A percentile compares a stretch with the other conserved stretches of the same genome.
These are phyloP conservation scores for Limosa lapponica DNA, from an alignment of 2,797 vertebrate genomes.

Conservation along the genomic window DNA sequence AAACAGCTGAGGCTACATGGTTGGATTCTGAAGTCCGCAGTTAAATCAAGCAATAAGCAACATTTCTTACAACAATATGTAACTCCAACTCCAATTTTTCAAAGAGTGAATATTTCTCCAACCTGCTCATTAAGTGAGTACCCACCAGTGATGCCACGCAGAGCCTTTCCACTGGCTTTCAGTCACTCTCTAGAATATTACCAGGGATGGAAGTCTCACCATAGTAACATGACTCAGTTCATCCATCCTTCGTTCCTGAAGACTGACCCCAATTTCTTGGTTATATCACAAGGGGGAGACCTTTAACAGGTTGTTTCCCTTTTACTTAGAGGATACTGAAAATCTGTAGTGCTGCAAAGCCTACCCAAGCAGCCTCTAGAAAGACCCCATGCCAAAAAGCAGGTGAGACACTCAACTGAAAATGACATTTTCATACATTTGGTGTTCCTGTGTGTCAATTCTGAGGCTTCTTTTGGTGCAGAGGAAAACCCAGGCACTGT, in stretches of 20 bases:
- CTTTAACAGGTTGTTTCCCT: not conserved
- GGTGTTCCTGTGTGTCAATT: not conserved
- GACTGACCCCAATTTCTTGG: not conserved
- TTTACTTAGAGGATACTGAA: not conserved
- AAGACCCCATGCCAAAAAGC: not conserved
- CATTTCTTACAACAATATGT: not conserved
- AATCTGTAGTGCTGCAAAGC: not conserved
- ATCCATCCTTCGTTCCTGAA: not conserved
- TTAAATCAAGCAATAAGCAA: not conserved
- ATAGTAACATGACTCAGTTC: not conserved
- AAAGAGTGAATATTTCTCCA: not conserved
- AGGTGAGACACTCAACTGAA: not conserved
- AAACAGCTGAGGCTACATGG: not conserved
- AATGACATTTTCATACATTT: not conserved
- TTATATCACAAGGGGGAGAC: not conserved
- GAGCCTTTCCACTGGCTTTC: not conserved
- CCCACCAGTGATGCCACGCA: accelerated
- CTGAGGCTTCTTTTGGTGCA: not conserved
- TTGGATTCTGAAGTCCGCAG: not conserved
- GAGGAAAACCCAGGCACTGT: not conserved
- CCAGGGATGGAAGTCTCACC: not conserved
- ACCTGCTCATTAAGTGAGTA: not conserved
- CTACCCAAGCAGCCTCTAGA: not conserved
- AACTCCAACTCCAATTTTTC: not conserved
- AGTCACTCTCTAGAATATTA: not conserved